Percentiles rank a stretch among this genome's conserved stretches.
Conservation (phyloP, 2,113 vertebrate species). For the Bufo bufo region DNA sequence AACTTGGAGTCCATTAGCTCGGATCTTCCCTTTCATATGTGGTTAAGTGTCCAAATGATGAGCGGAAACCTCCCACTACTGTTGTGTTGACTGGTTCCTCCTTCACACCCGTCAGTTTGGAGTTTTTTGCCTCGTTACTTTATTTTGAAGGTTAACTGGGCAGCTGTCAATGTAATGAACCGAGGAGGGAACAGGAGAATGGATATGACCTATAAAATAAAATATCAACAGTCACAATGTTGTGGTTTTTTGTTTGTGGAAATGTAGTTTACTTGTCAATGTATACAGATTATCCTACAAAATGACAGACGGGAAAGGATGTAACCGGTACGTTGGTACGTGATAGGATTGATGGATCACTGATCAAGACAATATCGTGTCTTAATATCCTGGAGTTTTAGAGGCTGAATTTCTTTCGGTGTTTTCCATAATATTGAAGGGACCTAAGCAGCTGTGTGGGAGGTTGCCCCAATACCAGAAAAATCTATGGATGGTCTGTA, state of each 20-base stretch:
- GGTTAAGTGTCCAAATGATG: conserved; percentile 22
- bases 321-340: neutral
- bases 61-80: conserved; percentile 11
- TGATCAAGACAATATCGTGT: neutral
- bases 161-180: neutral
- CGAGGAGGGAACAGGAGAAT: neutral
- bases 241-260: neutral
- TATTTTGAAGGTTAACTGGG: neutral
- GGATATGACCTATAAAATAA: neutral
- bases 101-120: neutral
- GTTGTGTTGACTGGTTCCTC: neutral
- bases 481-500: conserved; percentile 62
- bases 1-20: conserved; percentile 29
- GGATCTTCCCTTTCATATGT: conserved; percentile 31
- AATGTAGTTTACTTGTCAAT: neutral
- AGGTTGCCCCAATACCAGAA: conserved; percentile 58
- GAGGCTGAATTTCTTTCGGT: conserved; percentile 42
- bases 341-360: neutral
- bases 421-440: conserved; percentile 52
- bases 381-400: conserved; percentile 9
- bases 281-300: neutral
- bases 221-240: too few species aligned
- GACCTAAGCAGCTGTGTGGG: conserved; percentile 64
- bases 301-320: neutral
- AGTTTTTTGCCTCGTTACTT: neutral